Base-by-base conservation (phyloP, 2,888 invertebrate genomes). In the Pterostichus madidus region DNA sequence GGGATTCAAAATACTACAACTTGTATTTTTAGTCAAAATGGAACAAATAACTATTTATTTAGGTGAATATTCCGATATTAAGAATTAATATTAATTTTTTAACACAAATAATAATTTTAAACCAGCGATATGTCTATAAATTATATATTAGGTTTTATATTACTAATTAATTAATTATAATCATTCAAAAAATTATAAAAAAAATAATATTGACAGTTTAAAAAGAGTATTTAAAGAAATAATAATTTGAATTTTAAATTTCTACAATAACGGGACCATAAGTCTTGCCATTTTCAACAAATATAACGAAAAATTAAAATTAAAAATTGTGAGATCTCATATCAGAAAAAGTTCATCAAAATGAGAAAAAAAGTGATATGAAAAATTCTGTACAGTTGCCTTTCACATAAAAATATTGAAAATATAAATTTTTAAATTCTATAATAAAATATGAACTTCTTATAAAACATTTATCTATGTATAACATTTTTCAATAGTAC, bases 311-410 rank as follows among this genome's bases (percentile, higher is more conserved):
- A 79, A 79, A 46, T 64, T n/a, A 79, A 79, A 78, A 61, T 76
- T 53, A 79, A 79, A 77, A 79, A 77, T 44, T 76, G 76, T 76
- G 76, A 64, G 68, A 64, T 52, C 15, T 79, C 64, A 79, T 79
- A 68, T 79, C 79, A 79, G 31, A 79, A 53, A 31, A 24, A 49
- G 24, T 46, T 11, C 46, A 44, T 52, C 11, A 59, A 76, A 53
- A 78, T 44, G 24, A 79, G 15, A 64, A 35, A 17, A 39, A 13
- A 78, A 44, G 68, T 79, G 79, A 79, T 79, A 79, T 68, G 68
- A 79, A 68, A 76, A 15, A 53, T 46, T 79, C 13, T 79, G 68
- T 68, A 79, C 78, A 79, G 52, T 79, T 79, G 79, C 79, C 79
- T 79, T 79, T 79, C 79, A 77, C 32, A 15, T 59, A 76, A 76